Evolutionary conservation across 1,140 invertebrate genomes (phyloP).

Genomic region (Lepidurus arcticus): DNA sequence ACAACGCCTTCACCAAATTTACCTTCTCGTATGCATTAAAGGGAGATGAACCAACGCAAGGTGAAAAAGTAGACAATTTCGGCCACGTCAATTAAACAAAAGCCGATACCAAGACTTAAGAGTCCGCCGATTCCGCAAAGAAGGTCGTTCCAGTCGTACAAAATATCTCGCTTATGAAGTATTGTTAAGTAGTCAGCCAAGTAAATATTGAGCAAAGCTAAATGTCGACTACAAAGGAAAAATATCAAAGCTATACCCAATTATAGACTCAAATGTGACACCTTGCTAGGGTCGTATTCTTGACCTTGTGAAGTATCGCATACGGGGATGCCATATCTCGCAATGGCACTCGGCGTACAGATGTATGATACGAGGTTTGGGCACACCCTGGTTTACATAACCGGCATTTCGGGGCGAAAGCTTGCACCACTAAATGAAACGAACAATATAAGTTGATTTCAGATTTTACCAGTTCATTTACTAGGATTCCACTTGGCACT

Average conservation of each 20-base stretch:
- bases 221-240: neutral
- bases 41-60: neutral
- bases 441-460: neutral
- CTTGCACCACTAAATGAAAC: neutral
- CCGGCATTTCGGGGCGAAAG: neutral
- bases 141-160: neutral
- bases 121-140: neutral
- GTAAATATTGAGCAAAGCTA: neutral
- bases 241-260: neutral
- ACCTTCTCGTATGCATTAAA: neutral
- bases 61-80: conserved; percentile 1
- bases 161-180: neutral
- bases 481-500: neutral
- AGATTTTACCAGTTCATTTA: neutral
- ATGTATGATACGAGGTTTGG: neutral
- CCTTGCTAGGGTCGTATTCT: neutral
- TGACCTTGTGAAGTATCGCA: neutral
- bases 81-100: neutral
- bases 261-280: neutral
- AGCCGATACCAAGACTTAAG: neutral
- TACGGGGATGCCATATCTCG: neutral
- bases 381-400: neutral
- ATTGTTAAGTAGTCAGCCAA: neutral
- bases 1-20: neutral
- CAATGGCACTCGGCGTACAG: neutral